Evolutionary conservation across 2,797 vertebrate species (phyloP).

Genomic region (Echiichthys vipera): DNA sequence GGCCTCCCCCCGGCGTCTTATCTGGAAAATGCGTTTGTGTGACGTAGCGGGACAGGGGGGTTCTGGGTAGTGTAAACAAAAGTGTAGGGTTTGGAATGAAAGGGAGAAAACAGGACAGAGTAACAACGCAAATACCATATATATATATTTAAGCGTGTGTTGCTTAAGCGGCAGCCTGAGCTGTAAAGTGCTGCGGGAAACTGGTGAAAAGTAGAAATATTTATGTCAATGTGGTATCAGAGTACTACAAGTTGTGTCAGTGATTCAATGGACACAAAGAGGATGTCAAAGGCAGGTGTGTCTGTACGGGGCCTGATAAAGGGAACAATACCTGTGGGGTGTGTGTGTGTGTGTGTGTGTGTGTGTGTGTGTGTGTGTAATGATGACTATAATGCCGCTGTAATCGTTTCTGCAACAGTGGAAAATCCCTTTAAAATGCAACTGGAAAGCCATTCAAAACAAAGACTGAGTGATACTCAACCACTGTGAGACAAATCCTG

Average conservation of each 20-base stretch:
- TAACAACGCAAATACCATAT: too few relatives aligned
- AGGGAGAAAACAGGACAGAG: too few relatives aligned
- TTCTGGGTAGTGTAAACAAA: too few relatives aligned
- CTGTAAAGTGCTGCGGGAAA: too few relatives aligned
- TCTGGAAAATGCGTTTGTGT: too few relatives aligned
- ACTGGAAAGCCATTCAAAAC: conserved; percentile 38
- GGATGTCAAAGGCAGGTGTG: conserved; percentile 60
- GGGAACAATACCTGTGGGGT: conserved; percentile 54
- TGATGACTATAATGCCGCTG: conserved; percentile 35
- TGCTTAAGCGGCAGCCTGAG: too few relatives aligned
- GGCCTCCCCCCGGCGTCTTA: too few relatives aligned
- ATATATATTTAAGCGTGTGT: too few relatives aligned
- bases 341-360: conserved; percentile 1
- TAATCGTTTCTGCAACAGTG: conserved; percentile 24
- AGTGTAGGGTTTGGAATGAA: too few relatives aligned
- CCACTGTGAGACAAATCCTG: not conserved
- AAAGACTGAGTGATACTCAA: conserved; percentile 10
- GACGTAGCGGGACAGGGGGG: too few relatives aligned
- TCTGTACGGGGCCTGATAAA: conserved; percentile 40
- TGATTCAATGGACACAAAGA: conserved; percentile 29
- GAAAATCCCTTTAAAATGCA: conserved; percentile 64
- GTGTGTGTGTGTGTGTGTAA: conserved; percentile 1
- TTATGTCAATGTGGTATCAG: not conserved
- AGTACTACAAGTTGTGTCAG: not conserved
- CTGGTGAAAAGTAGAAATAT: conserved; percentile 7